phyloP scores from a whole-genome alignment of 2,888 invertebrate genomes.

The Thelaira solivaga region DNA sequence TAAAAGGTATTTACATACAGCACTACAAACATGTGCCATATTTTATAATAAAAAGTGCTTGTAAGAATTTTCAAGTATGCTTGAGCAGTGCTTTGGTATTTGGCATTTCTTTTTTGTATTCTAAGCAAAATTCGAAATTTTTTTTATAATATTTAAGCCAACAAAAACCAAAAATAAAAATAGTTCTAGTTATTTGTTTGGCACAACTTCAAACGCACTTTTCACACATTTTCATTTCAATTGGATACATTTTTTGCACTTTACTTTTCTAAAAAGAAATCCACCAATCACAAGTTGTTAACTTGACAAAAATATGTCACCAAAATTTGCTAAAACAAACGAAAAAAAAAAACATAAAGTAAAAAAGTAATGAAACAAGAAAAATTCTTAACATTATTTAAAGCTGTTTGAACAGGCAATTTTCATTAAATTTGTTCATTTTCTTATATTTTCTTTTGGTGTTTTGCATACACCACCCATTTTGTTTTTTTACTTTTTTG shows the following conservation, averaged over 20 bases:
- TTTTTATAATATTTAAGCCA: too few relatives aligned
- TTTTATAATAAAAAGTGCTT: too few relatives aligned
- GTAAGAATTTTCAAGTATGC: too few relatives aligned
- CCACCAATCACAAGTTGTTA: conserved; percentile 48
- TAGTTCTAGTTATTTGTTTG: not conserved
- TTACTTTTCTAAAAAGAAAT: not conserved
- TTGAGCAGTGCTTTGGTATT: too few relatives aligned
- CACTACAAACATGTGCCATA: too few relatives aligned
- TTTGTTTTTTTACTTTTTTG: conserved; percentile 39
- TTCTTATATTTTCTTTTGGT: conserved; percentile 44
- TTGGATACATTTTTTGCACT: conserved; percentile 30
- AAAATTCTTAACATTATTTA: conserved; percentile 41
- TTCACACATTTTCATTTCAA: conserved; percentile 10
- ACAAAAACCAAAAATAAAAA: too few relatives aligned
- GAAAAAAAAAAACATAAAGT: conserved; percentile 6
- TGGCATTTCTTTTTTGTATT: too few relatives aligned
- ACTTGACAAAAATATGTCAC: conserved; percentile 30
- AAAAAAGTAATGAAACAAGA: conserved; percentile 27
- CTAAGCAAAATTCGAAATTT: too few relatives aligned
- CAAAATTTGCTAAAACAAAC: not conserved
- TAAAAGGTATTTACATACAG: too few relatives aligned
- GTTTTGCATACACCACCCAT: conserved; percentile 21
- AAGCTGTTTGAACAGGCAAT: conserved; percentile 34
- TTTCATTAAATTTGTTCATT: conserved; percentile 63
- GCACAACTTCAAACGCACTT: conserved; percentile 29